Percentiles rank a stretch among this genome's conserved stretches.
Evolutionary conservation across 2,888 invertebrate species (phyloP).

Genomic region (Timema cristinae): DNA sequence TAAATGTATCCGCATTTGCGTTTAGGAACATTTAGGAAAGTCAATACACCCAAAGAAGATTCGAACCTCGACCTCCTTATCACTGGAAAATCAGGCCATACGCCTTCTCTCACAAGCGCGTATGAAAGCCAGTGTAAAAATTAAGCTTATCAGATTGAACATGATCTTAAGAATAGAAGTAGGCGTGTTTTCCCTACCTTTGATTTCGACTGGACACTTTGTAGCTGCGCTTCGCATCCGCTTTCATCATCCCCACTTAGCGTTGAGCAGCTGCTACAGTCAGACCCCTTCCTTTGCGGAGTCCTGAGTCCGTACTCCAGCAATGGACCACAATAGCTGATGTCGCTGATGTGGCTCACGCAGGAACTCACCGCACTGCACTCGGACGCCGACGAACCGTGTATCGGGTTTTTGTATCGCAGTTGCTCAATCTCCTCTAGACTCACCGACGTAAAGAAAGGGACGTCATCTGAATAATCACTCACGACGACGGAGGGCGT

Average conservation of each 20-base stretch:
- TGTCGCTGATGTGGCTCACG: constrained; percentile 20
- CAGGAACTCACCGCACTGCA: constrained; percentile 26
- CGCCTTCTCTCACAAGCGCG: no score
- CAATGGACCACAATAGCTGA: constrained; percentile 45
- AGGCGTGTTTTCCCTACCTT: constrained; percentile 35
- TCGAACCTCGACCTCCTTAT: no score
- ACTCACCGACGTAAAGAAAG: constrained; percentile 46
- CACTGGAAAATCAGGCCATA: no score
- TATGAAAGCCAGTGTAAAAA: no score
- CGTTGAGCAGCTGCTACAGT: constrained; percentile 71
- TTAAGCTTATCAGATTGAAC: no score
- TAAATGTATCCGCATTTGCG: no score
- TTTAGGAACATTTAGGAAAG: no score
- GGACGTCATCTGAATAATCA: constrained; percentile 73
- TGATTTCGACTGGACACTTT: constrained; percentile 37
- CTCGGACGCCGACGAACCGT: constrained; percentile 20
- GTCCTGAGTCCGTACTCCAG: constrained; percentile 52
- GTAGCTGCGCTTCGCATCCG: constrained; percentile 46
- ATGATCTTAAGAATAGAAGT: no score
- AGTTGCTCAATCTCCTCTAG: constrained; percentile 59
- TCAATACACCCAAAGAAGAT: no score
- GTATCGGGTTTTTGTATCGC: neutral
- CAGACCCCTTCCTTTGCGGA: constrained; percentile 63
- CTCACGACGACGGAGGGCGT: constrained; percentile 85
- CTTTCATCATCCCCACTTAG: constrained; percentile 66